Base-by-base conservation (phyloP, 2,888 invertebrate species). In the Tipula lateralis region DNA sequence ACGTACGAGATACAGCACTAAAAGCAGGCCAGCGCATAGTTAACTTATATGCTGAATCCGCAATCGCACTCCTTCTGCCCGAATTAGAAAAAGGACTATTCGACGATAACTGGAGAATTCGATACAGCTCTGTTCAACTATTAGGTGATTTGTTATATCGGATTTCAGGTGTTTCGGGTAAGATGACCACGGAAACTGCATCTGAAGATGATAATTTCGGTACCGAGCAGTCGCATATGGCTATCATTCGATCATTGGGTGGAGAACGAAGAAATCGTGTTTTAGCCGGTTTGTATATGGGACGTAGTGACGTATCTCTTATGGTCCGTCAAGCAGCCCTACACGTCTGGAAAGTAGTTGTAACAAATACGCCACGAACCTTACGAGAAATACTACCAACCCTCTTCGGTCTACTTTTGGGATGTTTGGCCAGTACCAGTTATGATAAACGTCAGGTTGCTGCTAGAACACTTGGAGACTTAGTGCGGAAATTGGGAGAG, bases 311-410 rank as follows among this genome's bases (percentile, higher is more conserved):
- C 89, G 98, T 98, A 0, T 97, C 99, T 1, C 91, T 99, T 84
- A 96, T 98, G 95, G 99, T 99, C 29, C 93, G 99, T 0, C 99
- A 99, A 91, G 97, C 99, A 0, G 98, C 99, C 7, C 92, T 99
- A 85, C 99, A 99, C 90, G 99, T 99, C 0, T 99, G 99, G 99
- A 99, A 99, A 92, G 97, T 99, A 87, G 98, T 99, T 0, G 99
- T 99, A 0, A 96, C 98, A 0, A 99, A 99, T 89, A 99, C 99
- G 0, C 99, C 99, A 0, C 93, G 97, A 89, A 99, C 99, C 0
- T 91, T 99, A 82, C 93, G 97, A 86, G 99, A 99, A 92, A 99
- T 99, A 88, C 92, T 99, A 86, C 97, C 98, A 5, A 97, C 98
- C 0, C 91, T 99, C 83, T 99, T 99, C 91, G 93, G 96, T 13